Conservation (phyloP, 2,888 invertebrate genomes). For the Sympetrum striolatum region DNA sequence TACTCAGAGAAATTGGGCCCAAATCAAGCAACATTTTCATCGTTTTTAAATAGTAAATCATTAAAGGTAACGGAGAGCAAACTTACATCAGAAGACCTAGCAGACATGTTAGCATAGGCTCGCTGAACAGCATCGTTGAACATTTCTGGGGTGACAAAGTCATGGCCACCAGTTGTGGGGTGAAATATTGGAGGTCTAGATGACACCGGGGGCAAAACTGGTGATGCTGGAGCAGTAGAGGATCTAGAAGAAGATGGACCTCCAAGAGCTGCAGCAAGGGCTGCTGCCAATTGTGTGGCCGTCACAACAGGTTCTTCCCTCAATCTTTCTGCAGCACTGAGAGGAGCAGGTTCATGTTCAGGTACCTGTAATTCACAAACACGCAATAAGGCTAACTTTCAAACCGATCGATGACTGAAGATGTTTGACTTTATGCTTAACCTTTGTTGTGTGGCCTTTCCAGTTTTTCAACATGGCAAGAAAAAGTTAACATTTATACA, state of each 20-base stretch:
- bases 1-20: too few species aligned
- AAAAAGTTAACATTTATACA: too few species aligned
- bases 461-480: too few species aligned
- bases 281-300: constrained; percentile 21
- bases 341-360: neutral
- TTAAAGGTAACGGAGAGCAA: neutral
- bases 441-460: too few species aligned
- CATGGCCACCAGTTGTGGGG: neutral
- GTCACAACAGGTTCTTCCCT: constrained; percentile 15
- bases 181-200: neutral
- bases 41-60: too few species aligned
- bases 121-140: constrained; percentile 30
- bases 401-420: too few species aligned
- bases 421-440: too few species aligned
- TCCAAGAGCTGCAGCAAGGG: neutral
- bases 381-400: too few species aligned
- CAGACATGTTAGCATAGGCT: constrained; percentile 29
- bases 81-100: neutral
- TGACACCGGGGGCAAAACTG: neutral
- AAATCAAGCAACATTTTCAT: too few species aligned
- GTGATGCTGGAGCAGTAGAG: neutral
- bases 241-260: neutral
- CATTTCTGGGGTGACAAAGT: constrained; percentile 32
- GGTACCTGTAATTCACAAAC: neutral
- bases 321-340: neutral